Conservation (phyloP, 1,140 invertebrate species). For the Drosophila paulistorum region DNA sequence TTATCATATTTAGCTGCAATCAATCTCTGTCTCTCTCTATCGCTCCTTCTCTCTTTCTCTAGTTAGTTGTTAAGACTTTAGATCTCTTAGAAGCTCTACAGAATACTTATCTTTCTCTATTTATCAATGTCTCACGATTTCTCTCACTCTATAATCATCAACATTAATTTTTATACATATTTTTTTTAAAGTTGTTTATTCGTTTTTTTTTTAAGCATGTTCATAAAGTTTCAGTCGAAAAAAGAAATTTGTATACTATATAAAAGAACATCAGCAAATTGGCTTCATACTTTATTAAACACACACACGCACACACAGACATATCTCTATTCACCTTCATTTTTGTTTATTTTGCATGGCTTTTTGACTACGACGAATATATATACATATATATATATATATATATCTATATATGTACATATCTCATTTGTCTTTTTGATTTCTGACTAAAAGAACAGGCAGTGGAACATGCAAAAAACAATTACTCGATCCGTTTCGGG, state of each 20-base stretch:
- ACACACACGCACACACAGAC: slow-evolving; percentile 22
- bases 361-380: slow-evolving; percentile 43
- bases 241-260: slow-evolving; percentile 32
- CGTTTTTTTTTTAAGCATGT: slow-evolving; percentile 37
- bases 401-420: background rate
- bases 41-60: background rate
- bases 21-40: slow-evolving; percentile 13
- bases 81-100: slow-evolving; percentile 24
- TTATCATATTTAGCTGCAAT: slow-evolving; percentile 30
- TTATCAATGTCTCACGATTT: background rate
- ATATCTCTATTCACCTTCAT: slow-evolving; percentile 35
- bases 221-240: slow-evolving; percentile 31
- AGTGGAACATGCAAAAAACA: background rate
- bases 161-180: background rate
- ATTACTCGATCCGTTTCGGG: no score
- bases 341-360: slow-evolving; percentile 65
- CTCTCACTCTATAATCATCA: background rate
- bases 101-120: slow-evolving; percentile 24
- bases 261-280: slow-evolving; percentile 50
- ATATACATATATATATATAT: background rate
- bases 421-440: slow-evolving; percentile 53
- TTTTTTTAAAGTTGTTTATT: slow-evolving; percentile 8
- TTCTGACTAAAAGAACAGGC: slow-evolving; percentile 5
- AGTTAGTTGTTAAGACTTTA: slow-evolving; percentile 25
- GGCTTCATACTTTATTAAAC: slow-evolving; percentile 34